Conservation (phyloP, 2,797 vertebrate species). For the Otolemur crassicaudatus region DNA sequence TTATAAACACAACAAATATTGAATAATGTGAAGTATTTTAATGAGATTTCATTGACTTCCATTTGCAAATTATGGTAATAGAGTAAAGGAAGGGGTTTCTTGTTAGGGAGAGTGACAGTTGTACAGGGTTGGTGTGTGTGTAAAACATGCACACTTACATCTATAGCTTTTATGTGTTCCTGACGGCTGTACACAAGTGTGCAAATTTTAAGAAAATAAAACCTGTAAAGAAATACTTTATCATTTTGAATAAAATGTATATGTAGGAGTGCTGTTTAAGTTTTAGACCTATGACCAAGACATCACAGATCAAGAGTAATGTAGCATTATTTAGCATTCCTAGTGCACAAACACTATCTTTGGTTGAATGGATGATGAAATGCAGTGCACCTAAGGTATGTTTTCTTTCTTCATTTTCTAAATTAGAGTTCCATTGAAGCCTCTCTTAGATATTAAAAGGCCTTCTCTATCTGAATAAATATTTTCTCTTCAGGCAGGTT, state of each 20-base stretch:
- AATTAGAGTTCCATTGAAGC: not conserved
- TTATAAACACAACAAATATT: slow-evolving; percentile 68
- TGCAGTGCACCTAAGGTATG: not conserved
- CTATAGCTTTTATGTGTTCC: slow-evolving; percentile 34
- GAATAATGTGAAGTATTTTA: slow-evolving; percentile 69
- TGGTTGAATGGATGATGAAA: slow-evolving; percentile 58
- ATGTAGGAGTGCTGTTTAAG: not conserved
- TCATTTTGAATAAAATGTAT: slow-evolving; percentile 26
- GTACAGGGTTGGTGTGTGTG: not conserved
- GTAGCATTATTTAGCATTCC: slow-evolving; percentile 42
- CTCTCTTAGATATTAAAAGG: slow-evolving; percentile 65
- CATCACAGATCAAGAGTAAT: slow-evolving; percentile 20
- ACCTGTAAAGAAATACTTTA: slow-evolving; percentile 33
- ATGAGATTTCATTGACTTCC: slow-evolving; percentile 70
- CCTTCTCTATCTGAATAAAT: slow-evolving; percentile 63
- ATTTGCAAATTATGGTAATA: slow-evolving; percentile 65
- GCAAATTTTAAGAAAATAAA: slow-evolving; percentile 50
- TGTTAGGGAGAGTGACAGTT: slow-evolving; percentile 5
- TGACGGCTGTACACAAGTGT: not conserved
- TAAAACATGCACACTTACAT: not conserved
- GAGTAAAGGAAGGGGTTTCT: slow-evolving; percentile 34
- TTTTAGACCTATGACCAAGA: slow-evolving; percentile 23
- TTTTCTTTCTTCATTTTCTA: slow-evolving; percentile 18
- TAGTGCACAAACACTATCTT: slow-evolving; percentile 10
- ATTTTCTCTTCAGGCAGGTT: slow-evolving; percentile 78